phyloP scores from a whole-genome alignment of 2,113 vertebrate species.

The Irena cyanogastra region DNA sequence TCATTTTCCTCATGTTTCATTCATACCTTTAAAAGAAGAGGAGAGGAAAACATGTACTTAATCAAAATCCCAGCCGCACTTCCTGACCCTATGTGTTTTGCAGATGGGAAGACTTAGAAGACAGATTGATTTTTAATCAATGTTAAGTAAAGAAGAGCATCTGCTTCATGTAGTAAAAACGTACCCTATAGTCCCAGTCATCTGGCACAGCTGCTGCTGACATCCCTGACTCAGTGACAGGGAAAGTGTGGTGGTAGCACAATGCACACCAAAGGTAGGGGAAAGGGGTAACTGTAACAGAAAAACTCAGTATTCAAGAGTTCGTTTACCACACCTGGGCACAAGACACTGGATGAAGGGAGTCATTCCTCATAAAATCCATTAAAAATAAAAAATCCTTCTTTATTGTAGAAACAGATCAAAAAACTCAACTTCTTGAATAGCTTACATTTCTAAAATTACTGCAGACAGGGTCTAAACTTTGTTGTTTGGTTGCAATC shows the following conservation, averaged over 20 bases:
- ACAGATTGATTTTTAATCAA: conserved; percentile 15
- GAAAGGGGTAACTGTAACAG: neutral
- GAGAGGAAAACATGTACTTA: conserved; percentile 5
- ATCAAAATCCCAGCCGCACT: neutral
- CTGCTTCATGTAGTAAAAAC: conserved; percentile 11
- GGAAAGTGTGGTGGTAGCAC: neutral
- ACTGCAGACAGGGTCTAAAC: neutral
- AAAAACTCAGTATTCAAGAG: neutral
- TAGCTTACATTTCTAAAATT: neutral
- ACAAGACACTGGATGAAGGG: neutral
- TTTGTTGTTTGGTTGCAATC: neutral
- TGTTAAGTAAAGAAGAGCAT: neutral
- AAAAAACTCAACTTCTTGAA: neutral
- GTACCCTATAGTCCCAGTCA: neutral
- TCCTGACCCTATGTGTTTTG: conserved; percentile 28
- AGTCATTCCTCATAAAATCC: neutral
- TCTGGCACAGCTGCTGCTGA: neutral
- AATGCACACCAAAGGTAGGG: neutral
- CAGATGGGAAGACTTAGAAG: conserved; percentile 35
- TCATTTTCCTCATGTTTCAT: conserved; percentile 25
- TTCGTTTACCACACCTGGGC: neutral
- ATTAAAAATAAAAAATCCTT: neutral
- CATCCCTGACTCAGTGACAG: neutral
- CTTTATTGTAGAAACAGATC: neutral
- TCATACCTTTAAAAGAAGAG: conserved; percentile 35